phyloP scores from a whole-genome alignment of 2,113 vertebrate genomes.

The Eonycteris spelaea region DNA sequence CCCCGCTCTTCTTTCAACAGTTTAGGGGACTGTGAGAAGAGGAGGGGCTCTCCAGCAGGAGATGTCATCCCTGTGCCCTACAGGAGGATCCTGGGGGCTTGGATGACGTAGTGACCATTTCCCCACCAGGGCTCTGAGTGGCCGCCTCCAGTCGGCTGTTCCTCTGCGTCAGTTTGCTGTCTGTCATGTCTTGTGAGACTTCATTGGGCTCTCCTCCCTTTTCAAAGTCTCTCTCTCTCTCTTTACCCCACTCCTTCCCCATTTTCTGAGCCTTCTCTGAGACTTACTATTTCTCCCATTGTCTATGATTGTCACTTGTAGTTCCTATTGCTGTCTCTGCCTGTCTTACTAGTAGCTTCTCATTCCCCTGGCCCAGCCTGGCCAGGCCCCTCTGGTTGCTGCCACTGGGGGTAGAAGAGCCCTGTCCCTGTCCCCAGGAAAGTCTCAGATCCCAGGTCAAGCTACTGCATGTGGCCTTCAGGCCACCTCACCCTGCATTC shows the following conservation, averaged over 20 bases:
- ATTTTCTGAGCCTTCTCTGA: not conserved
- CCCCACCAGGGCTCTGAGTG: not conserved
- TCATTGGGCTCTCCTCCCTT: not conserved
- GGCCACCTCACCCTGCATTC: not conserved
- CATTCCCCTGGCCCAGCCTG: not conserved
- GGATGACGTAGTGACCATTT: not conserved
- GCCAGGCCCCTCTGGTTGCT: not conserved
- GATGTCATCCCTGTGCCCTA: accelerated
- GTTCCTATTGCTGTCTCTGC: not conserved
- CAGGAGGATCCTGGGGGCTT: not conserved
- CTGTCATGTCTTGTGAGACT: not conserved
- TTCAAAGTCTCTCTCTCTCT: not conserved
- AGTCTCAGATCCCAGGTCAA: not conserved
- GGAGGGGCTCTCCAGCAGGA: not conserved
- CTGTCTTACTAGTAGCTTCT: not conserved
- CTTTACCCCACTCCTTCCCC: not conserved
- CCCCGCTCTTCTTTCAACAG: not conserved
- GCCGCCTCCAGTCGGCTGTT: not conserved
- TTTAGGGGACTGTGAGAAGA: not conserved
- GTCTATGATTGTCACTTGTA: not conserved
- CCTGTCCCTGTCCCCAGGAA: not conserved
- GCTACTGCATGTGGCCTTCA: not conserved
- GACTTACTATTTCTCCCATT: not conserved
- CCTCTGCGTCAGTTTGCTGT: not conserved
- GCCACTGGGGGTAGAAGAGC: not conserved